phyloP scores from a whole-genome alignment of 2,113 vertebrate genomes.

The Pogona vitticeps region DNA sequence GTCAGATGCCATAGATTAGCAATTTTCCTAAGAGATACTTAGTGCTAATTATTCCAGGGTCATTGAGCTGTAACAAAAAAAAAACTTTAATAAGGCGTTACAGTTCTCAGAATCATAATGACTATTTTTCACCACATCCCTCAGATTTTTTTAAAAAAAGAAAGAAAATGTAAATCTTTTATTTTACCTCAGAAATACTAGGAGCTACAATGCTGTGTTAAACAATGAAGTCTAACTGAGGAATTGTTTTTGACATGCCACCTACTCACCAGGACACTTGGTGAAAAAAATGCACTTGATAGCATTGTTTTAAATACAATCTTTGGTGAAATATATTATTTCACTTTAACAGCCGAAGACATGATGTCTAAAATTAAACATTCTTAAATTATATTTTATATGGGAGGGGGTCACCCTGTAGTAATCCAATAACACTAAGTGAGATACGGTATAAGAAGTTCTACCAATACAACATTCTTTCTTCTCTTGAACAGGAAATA shows the following conservation, averaged over 20 bases:
- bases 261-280: not conserved
- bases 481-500: not conserved
- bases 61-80: conserved; percentile 64
- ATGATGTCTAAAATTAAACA: conserved; percentile 11
- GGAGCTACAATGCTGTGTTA: fast-evolving
- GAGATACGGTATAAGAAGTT: fast-evolving
- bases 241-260: not conserved
- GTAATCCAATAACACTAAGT: not conserved
- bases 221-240: not conserved
- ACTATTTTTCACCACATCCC: conserved; percentile 17
- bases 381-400: not conserved
- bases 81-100: conserved; percentile 54
- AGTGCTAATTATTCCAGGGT: conserved; percentile 66
- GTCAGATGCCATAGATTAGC: conserved; percentile 54
- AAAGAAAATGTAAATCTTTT: not conserved
- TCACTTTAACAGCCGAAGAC: not conserved
- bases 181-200: not conserved
- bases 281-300: not conserved
- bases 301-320: not conserved
- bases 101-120: conserved; percentile 25
- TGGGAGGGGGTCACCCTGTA: not conserved
- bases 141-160: not conserved
- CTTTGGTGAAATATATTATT: not conserved
- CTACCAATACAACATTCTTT: not conserved
- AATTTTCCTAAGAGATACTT: conserved; percentile 67